Evolutionary conservation across 2,888 invertebrate species (phyloP).

Genomic region (Hyposoter didymator): DNA sequence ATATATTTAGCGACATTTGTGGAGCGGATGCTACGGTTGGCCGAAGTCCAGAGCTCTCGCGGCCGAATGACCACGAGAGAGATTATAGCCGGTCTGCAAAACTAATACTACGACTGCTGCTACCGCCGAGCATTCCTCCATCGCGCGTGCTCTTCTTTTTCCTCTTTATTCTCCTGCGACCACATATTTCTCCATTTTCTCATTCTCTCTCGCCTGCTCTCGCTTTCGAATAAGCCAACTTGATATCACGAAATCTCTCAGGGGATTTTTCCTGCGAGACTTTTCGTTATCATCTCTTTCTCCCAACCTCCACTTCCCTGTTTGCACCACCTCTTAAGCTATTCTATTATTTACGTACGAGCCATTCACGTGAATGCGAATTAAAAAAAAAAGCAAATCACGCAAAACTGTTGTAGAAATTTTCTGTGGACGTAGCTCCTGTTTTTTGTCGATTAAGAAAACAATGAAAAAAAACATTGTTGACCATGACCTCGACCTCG

Average conservation of each 20-base stretch:
- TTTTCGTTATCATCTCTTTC: slow-evolving; percentile 19
- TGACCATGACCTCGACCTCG: not conserved
- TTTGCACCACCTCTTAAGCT: not conserved
- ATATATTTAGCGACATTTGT: slow-evolving; percentile 82
- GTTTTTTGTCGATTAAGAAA: not conserved
- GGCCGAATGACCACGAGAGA: slow-evolving; percentile 62
- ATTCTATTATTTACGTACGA: slow-evolving; percentile 10
- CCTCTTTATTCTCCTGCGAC: slow-evolving; percentile 39
- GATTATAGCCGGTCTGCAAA: slow-evolving; percentile 43
- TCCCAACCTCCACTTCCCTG: not conserved
- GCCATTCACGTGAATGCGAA: not conserved
- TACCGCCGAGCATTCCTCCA: slow-evolving; percentile 25
- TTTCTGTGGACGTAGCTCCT: not conserved
- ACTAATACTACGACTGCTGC: slow-evolving; percentile 33
- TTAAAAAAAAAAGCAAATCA: not conserved
- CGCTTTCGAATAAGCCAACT: slow-evolving; percentile 18
- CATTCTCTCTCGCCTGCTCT: slow-evolving; percentile 9
- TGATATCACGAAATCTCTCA: slow-evolving; percentile 3
- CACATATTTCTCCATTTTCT: slow-evolving; percentile 55
- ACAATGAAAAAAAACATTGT: not conserved
- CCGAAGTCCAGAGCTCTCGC: slow-evolving; percentile 75
- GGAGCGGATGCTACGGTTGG: slow-evolving; percentile 81
- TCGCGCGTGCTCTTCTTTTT: slow-evolving; percentile 5
- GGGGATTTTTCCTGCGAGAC: not conserved
- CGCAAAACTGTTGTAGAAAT: too few relatives aligned